Base-by-base conservation (phyloP, 2,888 invertebrate species). In the Brachyopa scutellaris region DNA sequence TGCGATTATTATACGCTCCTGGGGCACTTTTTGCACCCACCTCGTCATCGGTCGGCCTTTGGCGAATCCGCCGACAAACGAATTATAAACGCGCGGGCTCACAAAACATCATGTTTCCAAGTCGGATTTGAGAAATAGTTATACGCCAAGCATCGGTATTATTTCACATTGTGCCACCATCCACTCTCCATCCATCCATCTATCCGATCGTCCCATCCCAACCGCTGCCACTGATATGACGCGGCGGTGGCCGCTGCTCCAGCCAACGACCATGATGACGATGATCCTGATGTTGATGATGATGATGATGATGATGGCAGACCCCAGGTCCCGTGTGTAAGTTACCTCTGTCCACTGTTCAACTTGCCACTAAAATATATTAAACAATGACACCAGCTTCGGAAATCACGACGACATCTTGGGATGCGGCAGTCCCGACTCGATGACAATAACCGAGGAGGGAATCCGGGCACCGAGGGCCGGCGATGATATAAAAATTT, bases 401-500 rank as follows among this genome's bases (percentile, higher is more conserved):
- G 55, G 77, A 66, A 66, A 82, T 82, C 77, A 77, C 77, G 64
- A 77, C 77, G 64, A 82, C 66, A 76, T 80, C 73, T 80, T 59
- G 53, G 21, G 45, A 15, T 36, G n/a, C n/a, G 33, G 47, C 29
- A 38, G n/a, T 31, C 23, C 31, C 36, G 38, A 74, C 23, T 21
- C 36, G 38, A 74, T 64, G 57, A 66, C 74, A 74, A 74, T 57
- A 74, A 55, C 74, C 57, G 29, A 47, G 29, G 7, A 26, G 26
- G 29, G 40, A 26, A 8, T 5, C 2, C 21, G 19, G 17, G 17
- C 26, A 26, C 62, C 42, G 23, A 13, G 15, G 31, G 26, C 55
- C 62, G 69, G 67, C 53, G 78, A 85, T 85, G 86, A 88, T 87
- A 85, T 88, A 87, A 88, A 87, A 89, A 86, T 86, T 85, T 86